Percentiles rank a stretch among this genome's conserved stretches.
Conservation (phyloP, 64 coral and sea anemone genomes). For the Actinia tenebrosa region DNA sequence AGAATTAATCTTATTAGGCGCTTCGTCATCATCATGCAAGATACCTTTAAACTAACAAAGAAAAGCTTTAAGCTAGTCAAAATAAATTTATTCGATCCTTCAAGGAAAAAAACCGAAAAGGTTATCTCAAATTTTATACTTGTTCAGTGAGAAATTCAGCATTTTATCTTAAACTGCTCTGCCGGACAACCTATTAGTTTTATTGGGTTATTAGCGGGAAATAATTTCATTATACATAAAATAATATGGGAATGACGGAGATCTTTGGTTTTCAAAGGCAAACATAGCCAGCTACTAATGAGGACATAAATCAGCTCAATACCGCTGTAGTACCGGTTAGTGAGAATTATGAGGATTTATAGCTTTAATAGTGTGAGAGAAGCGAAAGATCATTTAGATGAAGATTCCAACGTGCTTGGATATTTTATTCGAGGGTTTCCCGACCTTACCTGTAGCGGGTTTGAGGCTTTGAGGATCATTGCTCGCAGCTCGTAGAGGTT, state of each 20-base stretch:
- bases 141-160: not conserved
- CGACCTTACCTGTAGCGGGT: not conserved
- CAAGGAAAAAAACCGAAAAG: too few species aligned
- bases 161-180: not conserved
- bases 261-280: not conserved
- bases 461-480: not conserved
- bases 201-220: constrained; percentile 5
- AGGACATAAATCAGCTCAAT: not conserved
- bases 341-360: not conserved
- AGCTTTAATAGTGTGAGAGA: not conserved
- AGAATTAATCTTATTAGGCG: too few species aligned
- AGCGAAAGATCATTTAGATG: not conserved
- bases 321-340: not conserved
- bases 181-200: not conserved
- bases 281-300: not conserved
- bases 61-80: too few species aligned
- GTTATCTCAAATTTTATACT: too few species aligned
- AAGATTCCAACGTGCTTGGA: too few species aligned
- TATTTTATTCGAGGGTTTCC: not conserved
- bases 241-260: not conserved
- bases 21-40: too few species aligned
- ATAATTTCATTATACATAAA: not conserved
- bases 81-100: too few species aligned
- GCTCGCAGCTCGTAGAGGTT: not conserved
- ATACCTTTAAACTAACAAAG: too few species aligned